Evolutionary conservation across 2,797 vertebrate genomes (phyloP).

Genomic region (Helarctos malayanus): DNA sequence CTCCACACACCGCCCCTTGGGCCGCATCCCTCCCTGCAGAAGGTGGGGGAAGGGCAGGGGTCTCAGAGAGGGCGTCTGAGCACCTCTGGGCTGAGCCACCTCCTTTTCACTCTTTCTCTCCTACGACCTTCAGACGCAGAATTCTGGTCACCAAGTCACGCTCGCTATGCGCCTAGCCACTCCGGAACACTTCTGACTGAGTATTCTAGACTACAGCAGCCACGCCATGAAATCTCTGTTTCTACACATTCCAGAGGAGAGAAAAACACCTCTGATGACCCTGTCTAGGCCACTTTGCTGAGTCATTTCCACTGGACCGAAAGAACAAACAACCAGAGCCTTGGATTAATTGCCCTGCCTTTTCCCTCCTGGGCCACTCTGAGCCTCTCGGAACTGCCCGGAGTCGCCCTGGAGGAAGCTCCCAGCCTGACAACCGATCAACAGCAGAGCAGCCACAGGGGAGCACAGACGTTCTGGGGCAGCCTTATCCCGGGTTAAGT

Average conservation of each 20-base stretch:
- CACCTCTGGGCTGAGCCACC: no score
- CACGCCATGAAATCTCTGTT: not conserved
- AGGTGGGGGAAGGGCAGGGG: not conserved
- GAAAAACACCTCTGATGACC: not conserved
- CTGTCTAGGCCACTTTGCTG: not conserved
- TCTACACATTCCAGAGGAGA: not conserved
- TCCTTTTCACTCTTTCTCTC: not conserved
- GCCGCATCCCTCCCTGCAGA: not conserved
- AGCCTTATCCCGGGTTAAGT: no score
- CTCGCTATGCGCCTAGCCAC: no score
- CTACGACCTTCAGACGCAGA: not conserved
- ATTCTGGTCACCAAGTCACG: not conserved
- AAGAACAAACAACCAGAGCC: conserved; percentile 30
- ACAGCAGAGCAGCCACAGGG: not conserved
- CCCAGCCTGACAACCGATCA: not conserved
- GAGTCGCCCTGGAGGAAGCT: not conserved
- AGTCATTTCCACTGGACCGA: not conserved
- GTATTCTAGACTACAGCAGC: not conserved
- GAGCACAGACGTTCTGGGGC: rapidly evolving
- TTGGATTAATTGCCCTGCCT: not conserved
- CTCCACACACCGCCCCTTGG: rapidly evolving
- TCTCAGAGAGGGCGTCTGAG: not conserved
- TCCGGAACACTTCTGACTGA: not conserved
- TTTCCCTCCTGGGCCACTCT: not conserved
- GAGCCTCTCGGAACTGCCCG: not conserved